Percentiles rank a stretch among this genome's conserved stretches.
These are phyloP conservation scores for Leptodactylus fallax DNA, from an alignment of 2,797 vertebrate genomes.

Conservation along the genomic window DNA sequence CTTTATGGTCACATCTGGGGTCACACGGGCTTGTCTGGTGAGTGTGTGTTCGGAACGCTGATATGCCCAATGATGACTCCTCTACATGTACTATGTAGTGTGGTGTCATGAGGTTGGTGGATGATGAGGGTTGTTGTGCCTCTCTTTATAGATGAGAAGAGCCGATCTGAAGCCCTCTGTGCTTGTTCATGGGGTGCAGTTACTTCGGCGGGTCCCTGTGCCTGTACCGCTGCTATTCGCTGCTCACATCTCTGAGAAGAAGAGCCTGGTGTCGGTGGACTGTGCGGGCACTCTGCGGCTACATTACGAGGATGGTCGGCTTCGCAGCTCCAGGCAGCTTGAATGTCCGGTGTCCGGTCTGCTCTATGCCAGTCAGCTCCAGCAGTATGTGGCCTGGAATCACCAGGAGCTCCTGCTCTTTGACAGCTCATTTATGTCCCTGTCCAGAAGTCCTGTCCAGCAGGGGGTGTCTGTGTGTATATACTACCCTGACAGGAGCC, in stretches of 20 bases:
- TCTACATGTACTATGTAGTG: background rate
- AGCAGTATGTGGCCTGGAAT: constrained; percentile 40
- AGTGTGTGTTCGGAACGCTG: no score
- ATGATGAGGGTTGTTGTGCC: background rate
- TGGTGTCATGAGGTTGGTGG: background rate
- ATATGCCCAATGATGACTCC: no score
- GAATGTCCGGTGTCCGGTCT: background rate
- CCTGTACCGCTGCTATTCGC: background rate
- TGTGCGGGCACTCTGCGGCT: background rate
- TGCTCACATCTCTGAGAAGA: background rate
- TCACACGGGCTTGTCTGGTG: no score
- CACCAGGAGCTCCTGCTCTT: constrained; percentile 12
- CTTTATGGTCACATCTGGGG: no score
- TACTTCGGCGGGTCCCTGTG: background rate
- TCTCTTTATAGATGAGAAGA: constrained; percentile 12
- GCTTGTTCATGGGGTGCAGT: constrained; percentile 17
- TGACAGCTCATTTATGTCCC: background rate
- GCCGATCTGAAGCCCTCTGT: background rate
- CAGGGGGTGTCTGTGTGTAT: constrained; percentile 1
- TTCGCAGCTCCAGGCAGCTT: background rate
- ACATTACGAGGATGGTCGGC: background rate
- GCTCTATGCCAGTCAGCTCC: background rate
- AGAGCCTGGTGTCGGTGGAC: constrained; percentile 14
- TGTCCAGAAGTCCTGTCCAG: background rate
- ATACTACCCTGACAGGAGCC: background rate